Evolutionary conservation across 2,797 vertebrate genomes (phyloP), one percentile per base, ranked within the genome.

Genomic region (Lepus townsendii): DNA sequence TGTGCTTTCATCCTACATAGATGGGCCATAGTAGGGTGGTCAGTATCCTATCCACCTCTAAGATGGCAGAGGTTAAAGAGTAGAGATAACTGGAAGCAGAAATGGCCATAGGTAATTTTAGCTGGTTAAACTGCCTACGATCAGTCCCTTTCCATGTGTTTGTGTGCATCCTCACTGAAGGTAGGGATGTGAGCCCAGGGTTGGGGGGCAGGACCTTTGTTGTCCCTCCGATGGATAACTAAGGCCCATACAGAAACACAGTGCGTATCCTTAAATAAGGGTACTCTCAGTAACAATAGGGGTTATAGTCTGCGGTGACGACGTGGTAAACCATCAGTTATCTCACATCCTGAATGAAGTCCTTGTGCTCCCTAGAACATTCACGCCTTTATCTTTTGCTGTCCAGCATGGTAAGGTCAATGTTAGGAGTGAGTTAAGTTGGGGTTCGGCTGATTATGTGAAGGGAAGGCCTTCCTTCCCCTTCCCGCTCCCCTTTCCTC

Each of bases 41-140:
- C 83, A 83, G 32, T 57, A 71, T 90, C 32, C 65, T 71, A 3
- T 7, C 69, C 35, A 66, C 35, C 27, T 57, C 30, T 65, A 57
- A 50, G 11, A 71, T 72, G 16, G 26, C 47, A 20, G 60, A 83
- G 5, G 32, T 50, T 84, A 57, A 92, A 80, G 35, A 38, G n/a
- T 26, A 83, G 72, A 77, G 17, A 10, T 68, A 62, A 76, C 38
- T 79, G 66, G 60, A 79, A 91, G 30, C 52, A 75, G 50, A 35
- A 24, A 76, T 78, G n/a, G 24, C 50, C 16, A 32, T 72, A 78
- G 38, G 24, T 92, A 87, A 85, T 85, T 73, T 84, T 77, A 88
- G 78, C 60, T 75, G 92, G 65, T 9, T 85, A 30, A 82, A 72
- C 72, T 76, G 35, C 68, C 27, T 91, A 35, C 62, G 12, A 88